Conservation (phyloP, 2,113 vertebrate species). For the Silurus glanis region DNA sequence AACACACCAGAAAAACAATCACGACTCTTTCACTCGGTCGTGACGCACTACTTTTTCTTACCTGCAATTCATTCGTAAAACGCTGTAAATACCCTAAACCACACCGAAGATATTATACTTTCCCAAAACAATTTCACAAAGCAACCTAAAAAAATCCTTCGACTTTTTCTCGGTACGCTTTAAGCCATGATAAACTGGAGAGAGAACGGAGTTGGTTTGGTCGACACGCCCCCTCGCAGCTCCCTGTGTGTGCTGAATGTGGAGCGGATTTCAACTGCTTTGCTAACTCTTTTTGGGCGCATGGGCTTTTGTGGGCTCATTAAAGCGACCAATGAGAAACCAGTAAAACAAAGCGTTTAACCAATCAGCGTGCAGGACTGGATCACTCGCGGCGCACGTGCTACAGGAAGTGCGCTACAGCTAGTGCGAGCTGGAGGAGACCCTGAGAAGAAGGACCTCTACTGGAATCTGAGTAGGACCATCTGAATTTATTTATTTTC, state of each 20-base stretch:
- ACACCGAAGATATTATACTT: neutral
- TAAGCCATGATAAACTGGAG: neutral
- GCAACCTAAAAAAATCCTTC: neutral
- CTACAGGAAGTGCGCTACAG: neutral
- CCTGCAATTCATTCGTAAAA: slow-evolving; percentile 64
- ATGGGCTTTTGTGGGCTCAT: neutral
- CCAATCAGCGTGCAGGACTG: slow-evolving; percentile 38
- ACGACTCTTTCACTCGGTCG: neutral
- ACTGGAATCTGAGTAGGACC: neutral
- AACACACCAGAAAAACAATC: neutral
- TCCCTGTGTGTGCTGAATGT: slow-evolving; percentile 27
- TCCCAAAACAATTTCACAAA: neutral
- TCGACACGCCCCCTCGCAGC: slow-evolving; percentile 46
- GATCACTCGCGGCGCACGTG: slow-evolving; percentile 36
- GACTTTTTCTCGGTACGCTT: neutral
- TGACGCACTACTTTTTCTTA: slow-evolving; percentile 52
- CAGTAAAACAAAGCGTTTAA: neutral
- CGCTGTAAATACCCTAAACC: neutral
- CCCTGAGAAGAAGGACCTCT: neutral
- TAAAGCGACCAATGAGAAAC: slow-evolving; percentile 32
- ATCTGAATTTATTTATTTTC: neutral
- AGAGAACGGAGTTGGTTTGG: neutral
- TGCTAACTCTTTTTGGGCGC: slow-evolving; percentile 24
- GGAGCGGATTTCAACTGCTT: slow-evolving; percentile 10
- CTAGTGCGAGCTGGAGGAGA: neutral